phyloP scores from a whole-genome alignment of 1,140 invertebrate genomes.

The Andrena cerasifolii region DNA sequence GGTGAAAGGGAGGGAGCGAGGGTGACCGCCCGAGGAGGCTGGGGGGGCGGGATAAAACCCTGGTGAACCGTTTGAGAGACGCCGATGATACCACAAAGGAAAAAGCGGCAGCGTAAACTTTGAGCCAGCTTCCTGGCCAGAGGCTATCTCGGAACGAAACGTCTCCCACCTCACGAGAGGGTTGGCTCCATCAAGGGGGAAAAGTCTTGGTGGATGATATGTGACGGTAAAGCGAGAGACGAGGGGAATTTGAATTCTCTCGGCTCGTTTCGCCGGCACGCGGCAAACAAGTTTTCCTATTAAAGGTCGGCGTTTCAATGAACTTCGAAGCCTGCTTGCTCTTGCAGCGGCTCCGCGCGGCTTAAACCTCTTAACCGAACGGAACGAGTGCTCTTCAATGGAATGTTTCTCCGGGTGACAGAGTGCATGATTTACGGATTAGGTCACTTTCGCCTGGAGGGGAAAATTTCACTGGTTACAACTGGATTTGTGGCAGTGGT shows the following conservation, averaged over 20 bases:
- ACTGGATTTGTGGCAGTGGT: too few species aligned
- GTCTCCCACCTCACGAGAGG: neutral
- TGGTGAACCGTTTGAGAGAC: slow-evolving; percentile 60
- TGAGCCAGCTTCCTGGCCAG: slow-evolving; percentile 68
- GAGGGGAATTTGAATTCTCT: slow-evolving; percentile 44
- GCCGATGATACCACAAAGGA: slow-evolving; percentile 66
- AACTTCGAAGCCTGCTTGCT: neutral
- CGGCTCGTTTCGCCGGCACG: neutral
- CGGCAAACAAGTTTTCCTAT: slow-evolving; percentile 21
- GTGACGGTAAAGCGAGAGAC: neutral
- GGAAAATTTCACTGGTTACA: too few species aligned
- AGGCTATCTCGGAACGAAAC: slow-evolving; percentile 50
- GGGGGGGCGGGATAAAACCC: slow-evolving; percentile 26
- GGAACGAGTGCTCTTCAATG: neutral
- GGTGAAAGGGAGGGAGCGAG: neutral
- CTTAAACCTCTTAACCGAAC: neutral
- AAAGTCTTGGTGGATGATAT: slow-evolving; percentile 44
- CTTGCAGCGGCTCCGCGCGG: neutral
- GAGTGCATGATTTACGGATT: too few species aligned
- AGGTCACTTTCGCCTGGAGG: too few species aligned
- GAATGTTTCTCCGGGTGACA: too few species aligned
- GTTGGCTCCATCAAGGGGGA: slow-evolving; percentile 27
- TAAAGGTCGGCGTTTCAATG: slow-evolving; percentile 1
- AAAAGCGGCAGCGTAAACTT: slow-evolving; percentile 69
- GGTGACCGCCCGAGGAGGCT: neutral